phyloP scores from a whole-genome alignment of 2,888 invertebrate species.

The Alloplasta piceator region DNA sequence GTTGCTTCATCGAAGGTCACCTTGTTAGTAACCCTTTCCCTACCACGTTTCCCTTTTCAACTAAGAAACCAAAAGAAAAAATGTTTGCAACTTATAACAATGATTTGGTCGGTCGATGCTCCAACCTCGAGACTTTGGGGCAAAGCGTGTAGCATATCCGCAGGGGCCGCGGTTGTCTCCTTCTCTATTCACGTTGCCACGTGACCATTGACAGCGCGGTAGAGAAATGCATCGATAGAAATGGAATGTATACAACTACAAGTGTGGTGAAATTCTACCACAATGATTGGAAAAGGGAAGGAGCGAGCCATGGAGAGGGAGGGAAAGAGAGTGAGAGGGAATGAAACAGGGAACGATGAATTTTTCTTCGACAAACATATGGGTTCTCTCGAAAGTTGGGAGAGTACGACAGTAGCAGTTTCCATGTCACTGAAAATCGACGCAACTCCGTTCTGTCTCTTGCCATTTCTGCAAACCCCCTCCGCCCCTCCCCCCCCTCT shows the following conservation, averaged over 20 bases:
- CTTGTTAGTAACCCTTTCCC: no score
- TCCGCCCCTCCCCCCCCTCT: not conserved
- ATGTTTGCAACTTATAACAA: no score
- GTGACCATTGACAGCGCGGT: not conserved
- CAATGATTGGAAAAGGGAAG: not conserved
- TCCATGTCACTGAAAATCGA: slow-evolving; percentile 29
- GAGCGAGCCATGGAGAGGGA: not conserved
- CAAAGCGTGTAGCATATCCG: no score
- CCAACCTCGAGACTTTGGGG: no score
- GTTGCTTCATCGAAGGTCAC: no score
- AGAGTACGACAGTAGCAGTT: slow-evolving; percentile 49
- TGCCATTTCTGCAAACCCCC: not conserved
- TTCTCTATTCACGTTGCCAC: no score
- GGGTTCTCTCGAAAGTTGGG: slow-evolving; percentile 46
- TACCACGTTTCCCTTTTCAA: no score
- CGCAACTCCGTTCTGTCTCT: slow-evolving; percentile 37
- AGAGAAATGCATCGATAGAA: not conserved
- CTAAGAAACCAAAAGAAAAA: no score
- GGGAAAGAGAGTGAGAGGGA: not conserved
- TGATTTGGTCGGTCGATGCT: no score
- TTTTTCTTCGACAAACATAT: slow-evolving; percentile 47
- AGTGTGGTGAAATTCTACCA: not conserved
- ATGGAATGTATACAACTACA: not conserved
- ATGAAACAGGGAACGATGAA: slow-evolving; percentile 2
- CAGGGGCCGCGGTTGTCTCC: no score